Evolutionary conservation across 2,888 invertebrate species (phyloP), one percentile per base, ranked within the genome.

Genomic region (Agonopterix heracliana): DNA sequence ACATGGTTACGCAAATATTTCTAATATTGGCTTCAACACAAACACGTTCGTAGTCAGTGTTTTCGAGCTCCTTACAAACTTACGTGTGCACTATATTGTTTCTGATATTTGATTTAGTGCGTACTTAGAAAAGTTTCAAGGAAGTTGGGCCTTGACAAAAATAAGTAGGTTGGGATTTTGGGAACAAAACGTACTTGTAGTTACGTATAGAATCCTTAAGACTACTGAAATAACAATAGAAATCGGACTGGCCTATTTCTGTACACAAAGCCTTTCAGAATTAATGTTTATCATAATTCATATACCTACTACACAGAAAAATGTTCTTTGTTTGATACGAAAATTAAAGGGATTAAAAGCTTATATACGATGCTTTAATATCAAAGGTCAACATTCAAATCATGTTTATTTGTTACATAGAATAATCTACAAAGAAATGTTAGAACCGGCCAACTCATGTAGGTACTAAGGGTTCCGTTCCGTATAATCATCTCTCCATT

Each of bases 101-200:
- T 51, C 51, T n/a, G 54, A 50, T 54, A 54, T 41, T 55, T 50
- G 55, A 52, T 2, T 26, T 26, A 26, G 43, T 41, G 44, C 41
- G 50, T 54, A 46, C 46, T 54, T 26, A 5, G 26, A 3, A 26
- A 57, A 71, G 63, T 76, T 75, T 71, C 66, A 71, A 73, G 74
- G 74, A 76, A 71, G 58, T 71, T 43, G 43, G 61, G 57, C 69
- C 69, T 74, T 76, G 71, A 62, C 53, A 65, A 63, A 68, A 64
- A 53, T 64, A 66, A 63, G 59, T 61, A 54, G 46, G 50, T 47
- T 26, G 26, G 26, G 26, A 26, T 26, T 26, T 51, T 46, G 34
- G 11, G 41, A 58, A 66, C 62, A 61, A 69, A 65, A 60, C 56
- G 49, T 5, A 51, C 54, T 47, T 58, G 49, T 50, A 45, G 58